Percentiles rank a stretch among this genome's conserved stretches.
Evolutionary conservation across 2,888 invertebrate species (phyloP).

Genomic region (Enoplolaimus lenunculus): DNA sequence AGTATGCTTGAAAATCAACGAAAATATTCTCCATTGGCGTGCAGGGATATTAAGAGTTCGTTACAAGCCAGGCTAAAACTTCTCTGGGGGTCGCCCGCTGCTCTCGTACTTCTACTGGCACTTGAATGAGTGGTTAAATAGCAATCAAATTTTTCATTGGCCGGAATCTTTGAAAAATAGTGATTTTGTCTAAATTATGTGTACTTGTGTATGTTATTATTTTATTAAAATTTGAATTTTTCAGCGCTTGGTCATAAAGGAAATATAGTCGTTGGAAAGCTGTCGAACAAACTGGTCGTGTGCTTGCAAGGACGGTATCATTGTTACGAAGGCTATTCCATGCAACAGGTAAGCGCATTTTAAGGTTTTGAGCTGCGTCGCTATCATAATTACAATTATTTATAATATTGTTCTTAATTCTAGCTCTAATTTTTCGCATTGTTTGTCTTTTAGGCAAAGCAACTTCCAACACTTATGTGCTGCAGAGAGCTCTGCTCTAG

Average conservation of each 20-base stretch:
- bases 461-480: neutral
- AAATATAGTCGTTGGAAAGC: conserved; percentile 69
- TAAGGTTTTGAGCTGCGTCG: neutral
- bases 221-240: conserved; percentile 25
- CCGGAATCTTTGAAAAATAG: too few species aligned
- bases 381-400: neutral
- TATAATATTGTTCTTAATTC: neutral
- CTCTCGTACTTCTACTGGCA: too few species aligned
- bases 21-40: too few species aligned
- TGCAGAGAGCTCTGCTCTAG: neutral
- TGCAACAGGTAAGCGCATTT: conserved; percentile 58
- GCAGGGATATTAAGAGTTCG: too few species aligned
- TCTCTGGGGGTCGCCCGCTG: too few species aligned
- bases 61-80: too few species aligned
- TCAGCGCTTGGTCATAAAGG: conserved; percentile 85
- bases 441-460: neutral
- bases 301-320: conserved; percentile 97
- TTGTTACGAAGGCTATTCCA: conserved; percentile 86
- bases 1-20: too few species aligned
- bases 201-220: too few species aligned
- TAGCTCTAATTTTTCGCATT: neutral
- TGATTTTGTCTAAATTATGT: too few species aligned
- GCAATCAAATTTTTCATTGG: too few species aligned
- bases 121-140: too few species aligned
- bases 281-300: conserved; percentile 65